Base-by-base conservation (phyloP, 2,113 vertebrate genomes). In the Murina feae region DNA sequence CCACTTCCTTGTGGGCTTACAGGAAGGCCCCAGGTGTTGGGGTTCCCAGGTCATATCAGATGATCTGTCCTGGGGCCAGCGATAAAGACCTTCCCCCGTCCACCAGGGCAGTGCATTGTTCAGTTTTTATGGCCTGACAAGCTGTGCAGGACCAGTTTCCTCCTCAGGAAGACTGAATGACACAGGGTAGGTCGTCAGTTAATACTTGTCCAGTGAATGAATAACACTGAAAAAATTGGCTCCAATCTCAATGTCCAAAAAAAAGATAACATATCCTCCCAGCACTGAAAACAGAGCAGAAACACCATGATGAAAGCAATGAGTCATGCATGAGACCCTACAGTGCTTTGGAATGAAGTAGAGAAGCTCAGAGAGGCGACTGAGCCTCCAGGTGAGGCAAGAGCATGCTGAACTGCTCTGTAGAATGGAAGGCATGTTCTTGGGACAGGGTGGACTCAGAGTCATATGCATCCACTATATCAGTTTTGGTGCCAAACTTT, bases 401-500 rank as follows among this genome's bases (percentile, higher is more conserved):
- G 58, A 42, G 30, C 1, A 32, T 10, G 30, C 25, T 35, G 0
- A 1, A 32, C 13, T 3, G 35, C 37, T 28, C 21, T 1, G 2
- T 9, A 11, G 49, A 23, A 28, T 1, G 14, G 30, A 32, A 30
- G 30, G 6, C 12, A 10, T 53, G 21, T 1, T 47, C 14, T 35
- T 7, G 35, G 44, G 44, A 2, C 0, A 8, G 21, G 0, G 4
- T 7, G 21, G 32, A 30, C 25, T 9, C 16, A 9, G 69, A 66
- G 3, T 44, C 9, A 2, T 3, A 3, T 7, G 23, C 13, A 12
- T 37, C n/a, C n/a, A 32, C 25, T 71, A 9, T 35, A 2, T 21
- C 18, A 10, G 18, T 11, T 3, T 4, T 42, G 53, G 23, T 37
- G 49, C 23, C 30, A 44, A 51, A 20, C 21, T 8, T 10, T 72